Conservation (phyloP, 2,888 invertebrate genomes). For the Cheilosia pagana region DNA sequence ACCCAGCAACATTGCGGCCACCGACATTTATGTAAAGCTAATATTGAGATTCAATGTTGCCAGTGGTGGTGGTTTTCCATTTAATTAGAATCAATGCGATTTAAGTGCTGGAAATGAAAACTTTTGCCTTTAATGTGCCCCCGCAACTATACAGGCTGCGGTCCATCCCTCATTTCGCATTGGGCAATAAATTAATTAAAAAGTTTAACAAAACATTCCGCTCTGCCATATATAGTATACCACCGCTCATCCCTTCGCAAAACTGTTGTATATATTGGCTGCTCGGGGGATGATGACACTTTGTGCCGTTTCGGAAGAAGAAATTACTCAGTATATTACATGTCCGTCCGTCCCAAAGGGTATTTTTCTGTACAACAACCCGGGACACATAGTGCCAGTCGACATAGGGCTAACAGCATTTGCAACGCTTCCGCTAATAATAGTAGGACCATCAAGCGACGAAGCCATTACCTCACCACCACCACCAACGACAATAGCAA, state of each 20-base stretch:
- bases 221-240: background rate
- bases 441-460: constrained; percentile 54
- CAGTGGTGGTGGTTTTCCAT: constrained; percentile 45
- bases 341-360: constrained; percentile 67
- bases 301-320: constrained; percentile 12
- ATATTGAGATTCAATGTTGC: constrained; percentile 50
- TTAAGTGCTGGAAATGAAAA: constrained; percentile 65
- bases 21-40: constrained; percentile 35
- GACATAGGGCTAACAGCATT: constrained; percentile 49
- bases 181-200: constrained; percentile 73
- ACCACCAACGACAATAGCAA: background rate
- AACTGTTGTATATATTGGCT: background rate
- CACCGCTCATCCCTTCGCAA: background rate
- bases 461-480: constrained; percentile 55
- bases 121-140: constrained; percentile 32
- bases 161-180: constrained; percentile 48
- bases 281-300: background rate
- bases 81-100: constrained; percentile 74
- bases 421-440: constrained; percentile 60
- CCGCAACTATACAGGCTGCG: background rate
- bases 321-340: constrained; percentile 58
- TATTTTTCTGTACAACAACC: constrained; percentile 27
- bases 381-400: constrained; percentile 10
- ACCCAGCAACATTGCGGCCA: constrained; percentile 17
- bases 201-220: constrained; percentile 50